These are phyloP conservation scores for Macrocentrus cingulum DNA, from an alignment of 1,140 invertebrate species.

Conservation along the genomic window DNA sequence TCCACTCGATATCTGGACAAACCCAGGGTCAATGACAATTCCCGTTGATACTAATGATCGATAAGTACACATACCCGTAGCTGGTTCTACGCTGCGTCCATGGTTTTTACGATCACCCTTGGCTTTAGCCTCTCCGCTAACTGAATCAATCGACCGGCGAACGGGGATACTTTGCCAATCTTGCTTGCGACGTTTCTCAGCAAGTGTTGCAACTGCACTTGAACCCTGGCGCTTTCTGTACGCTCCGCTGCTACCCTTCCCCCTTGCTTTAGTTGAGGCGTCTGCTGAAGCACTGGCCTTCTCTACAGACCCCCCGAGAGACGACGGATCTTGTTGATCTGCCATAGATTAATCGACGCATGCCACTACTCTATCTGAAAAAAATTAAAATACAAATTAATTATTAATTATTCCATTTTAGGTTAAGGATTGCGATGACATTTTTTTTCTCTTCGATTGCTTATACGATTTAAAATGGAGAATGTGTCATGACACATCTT, in stretches of 20 bases:
- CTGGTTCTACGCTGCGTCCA: constrained; percentile 53
- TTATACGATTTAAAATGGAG: too few species aligned
- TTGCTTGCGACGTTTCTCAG: constrained; percentile 55
- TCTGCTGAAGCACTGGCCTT: constrained; percentile 59
- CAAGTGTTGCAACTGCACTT: constrained; percentile 43
- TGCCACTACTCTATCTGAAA: constrained; percentile 60
- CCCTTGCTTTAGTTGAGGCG: constrained; percentile 53
- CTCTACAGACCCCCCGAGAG: constrained; percentile 60
- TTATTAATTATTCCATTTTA: constrained; percentile 7
- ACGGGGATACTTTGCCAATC: constrained; percentile 38
- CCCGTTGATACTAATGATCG: too few species aligned
- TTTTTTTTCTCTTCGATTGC: too few species aligned
- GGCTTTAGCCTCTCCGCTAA: constrained; percentile 44
- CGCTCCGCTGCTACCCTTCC: constrained; percentile 47
- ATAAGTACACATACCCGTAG: constrained; percentile 41
- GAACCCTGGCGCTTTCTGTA: constrained; percentile 56
- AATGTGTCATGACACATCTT: too few species aligned
- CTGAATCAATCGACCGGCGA: constrained; percentile 40
- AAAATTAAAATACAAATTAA: constrained; percentile 18
- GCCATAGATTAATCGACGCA: constrained; percentile 62
- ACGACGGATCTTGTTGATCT: constrained; percentile 62
- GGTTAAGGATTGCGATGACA: too few species aligned
- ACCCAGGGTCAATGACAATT: too few species aligned
- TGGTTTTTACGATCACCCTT: constrained; percentile 49
- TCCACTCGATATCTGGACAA: constrained; percentile 49